Evolutionary conservation across 2,888 invertebrate genomes (phyloP).

Genomic region (Caenorhabditis macrosperma): DNA sequence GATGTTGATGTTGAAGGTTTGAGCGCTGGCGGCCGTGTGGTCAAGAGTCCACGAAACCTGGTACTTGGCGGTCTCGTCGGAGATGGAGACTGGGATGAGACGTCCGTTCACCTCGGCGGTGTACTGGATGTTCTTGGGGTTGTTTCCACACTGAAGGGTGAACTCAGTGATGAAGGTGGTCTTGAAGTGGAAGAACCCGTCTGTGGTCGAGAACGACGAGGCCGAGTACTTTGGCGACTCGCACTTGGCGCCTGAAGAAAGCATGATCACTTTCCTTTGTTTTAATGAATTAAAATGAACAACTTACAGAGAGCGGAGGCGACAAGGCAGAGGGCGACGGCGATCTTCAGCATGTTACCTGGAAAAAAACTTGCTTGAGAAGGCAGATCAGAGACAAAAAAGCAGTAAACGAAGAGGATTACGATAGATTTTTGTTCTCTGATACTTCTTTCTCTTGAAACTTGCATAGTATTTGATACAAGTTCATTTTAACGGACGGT

Average conservation of each 20-base stretch:
- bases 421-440: too few relatives aligned
- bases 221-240: constrained; percentile 83
- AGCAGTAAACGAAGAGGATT: too few relatives aligned
- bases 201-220: constrained; percentile 91
- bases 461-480: too few relatives aligned
- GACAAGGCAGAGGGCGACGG: constrained; percentile 51
- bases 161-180: constrained; percentile 95
- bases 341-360: constrained; percentile 60
- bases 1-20: constrained; percentile 88
- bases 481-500: too few relatives aligned
- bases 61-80: constrained; percentile 87
- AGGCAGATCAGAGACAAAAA: not conserved
- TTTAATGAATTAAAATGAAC: not conserved
- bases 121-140: constrained; percentile 84
- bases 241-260: constrained; percentile 79
- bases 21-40: constrained; percentile 88
- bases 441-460: too few relatives aligned
- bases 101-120: constrained; percentile 93
- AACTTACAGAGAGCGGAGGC: constrained; percentile 58
- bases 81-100: constrained; percentile 88
- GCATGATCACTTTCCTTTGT: not conserved
- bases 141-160: constrained; percentile 86
- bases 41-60: constrained; percentile 96
- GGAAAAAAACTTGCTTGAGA: not conserved
- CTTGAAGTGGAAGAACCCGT: constrained; percentile 90